A percentile compares a stretch with the other conserved stretches of the same genome.
Evolutionary conservation across 1,140 invertebrate genomes (phyloP).

Genomic region (Brachionus sp.): DNA sequence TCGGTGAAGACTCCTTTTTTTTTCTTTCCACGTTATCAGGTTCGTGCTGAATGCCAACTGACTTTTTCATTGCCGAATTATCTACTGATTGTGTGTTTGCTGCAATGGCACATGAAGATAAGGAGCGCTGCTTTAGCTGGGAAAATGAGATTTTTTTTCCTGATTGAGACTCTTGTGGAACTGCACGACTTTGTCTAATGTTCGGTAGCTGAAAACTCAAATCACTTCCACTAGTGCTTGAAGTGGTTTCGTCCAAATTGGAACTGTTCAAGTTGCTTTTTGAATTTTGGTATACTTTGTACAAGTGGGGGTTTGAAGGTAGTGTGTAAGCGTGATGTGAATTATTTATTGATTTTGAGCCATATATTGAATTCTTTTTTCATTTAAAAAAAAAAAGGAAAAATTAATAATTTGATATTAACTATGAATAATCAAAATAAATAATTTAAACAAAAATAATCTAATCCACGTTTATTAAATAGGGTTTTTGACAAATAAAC

Average conservation of each 20-base stretch:
- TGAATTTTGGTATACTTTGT: constrained; percentile 36
- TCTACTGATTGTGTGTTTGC: neutral
- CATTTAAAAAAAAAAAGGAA: neutral
- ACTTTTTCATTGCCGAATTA: constrained; percentile 26
- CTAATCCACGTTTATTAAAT: neutral
- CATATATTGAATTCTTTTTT: neutral
- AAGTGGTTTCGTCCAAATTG: neutral
- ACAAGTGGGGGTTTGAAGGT: neutral
- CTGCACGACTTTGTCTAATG: neutral
- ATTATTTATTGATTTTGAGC: constrained; percentile 16
- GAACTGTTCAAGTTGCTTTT: neutral
- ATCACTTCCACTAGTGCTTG: constrained; percentile 10
- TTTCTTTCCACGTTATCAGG: neutral
- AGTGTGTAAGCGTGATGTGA: neutral
- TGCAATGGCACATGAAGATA: constrained; percentile 17
- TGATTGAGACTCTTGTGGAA: neutral
- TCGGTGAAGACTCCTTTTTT: neutral
- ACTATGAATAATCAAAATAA: neutral
- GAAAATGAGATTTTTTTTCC: constrained; percentile 39
- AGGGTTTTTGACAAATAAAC: neutral
- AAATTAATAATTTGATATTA: neutral
- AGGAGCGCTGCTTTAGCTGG: constrained; percentile 8
- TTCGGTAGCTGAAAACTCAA: neutral
- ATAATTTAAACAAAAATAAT: neutral
- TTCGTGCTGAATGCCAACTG: constrained; percentile 31